Base-by-base conservation (phyloP, 2,113 vertebrate species). In the Gulo gulo region DNA sequence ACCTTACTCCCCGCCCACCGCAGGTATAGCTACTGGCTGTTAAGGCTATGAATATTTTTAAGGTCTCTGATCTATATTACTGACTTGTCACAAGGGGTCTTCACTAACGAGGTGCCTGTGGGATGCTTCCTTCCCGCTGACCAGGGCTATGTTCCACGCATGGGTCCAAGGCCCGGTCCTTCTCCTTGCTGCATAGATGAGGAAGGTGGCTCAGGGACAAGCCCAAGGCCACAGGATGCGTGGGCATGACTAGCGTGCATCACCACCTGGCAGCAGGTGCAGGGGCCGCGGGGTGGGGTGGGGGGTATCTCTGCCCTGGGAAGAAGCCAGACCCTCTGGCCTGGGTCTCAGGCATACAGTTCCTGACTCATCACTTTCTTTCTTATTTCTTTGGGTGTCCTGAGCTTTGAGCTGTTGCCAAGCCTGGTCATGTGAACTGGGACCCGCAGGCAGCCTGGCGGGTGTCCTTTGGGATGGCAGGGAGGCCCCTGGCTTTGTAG, bases 181-280 rank as follows among this genome's bases (percentile, higher is more conserved):
- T 9, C 6, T 65, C 29, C 20, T 67, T 39, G 34, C 47, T n/a
- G 0, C 13, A 3, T 21, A 29, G 29, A n/a, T 42, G 13, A 29
- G 34, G 42, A 73, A 47, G 81, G 39, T n/a, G 42, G 36, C 42
- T 36, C 0, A 7, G 47, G n/a, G 73, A 9, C 45, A 23, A 74
- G 34, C 18, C 13, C 26, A 23, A 42, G 26, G 50, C 9, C 42
- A 29, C 23, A 14, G 16, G 31, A 34, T 7, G 45, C 71, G n/a
- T 26, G 36, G 29, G 36, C 39, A 34, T 59, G 36, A 13, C 36
- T 18, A 16, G 31, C 2, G 16, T 23, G 8, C 1, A 47, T n/a
- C 42, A 26, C 7, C 2, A 2, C 24, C 85, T 1, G 6, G 15
- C 34, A 16, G 71, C 7, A 9, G 55, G 36, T 0, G 0, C 65